These are phyloP conservation scores for Musca domestica DNA, from an alignment of 1,140 invertebrate genomes.

Conservation along the genomic window DNA sequence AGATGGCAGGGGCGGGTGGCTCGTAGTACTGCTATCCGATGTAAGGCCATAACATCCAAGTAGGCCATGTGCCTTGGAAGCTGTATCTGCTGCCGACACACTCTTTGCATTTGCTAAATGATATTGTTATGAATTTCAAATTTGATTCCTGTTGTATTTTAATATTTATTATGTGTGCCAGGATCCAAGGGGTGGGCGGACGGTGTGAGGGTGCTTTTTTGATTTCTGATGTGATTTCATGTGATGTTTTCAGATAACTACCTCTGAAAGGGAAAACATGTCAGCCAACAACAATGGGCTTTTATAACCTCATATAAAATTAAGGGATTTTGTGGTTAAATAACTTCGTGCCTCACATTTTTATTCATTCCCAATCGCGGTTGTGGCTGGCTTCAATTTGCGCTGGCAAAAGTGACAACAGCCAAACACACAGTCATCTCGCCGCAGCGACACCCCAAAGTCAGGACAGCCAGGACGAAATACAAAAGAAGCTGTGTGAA, in stretches of 20 bases:
- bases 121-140: constrained; percentile 20
- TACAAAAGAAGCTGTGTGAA: neutral
- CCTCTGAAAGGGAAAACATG: neutral
- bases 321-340: constrained; percentile 22
- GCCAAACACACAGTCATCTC: neutral
- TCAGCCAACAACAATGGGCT: neutral
- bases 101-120: constrained; percentile 1
- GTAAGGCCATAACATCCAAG: too few relatives aligned
- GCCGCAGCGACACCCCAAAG: neutral
- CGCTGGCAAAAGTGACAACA: neutral
- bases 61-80: too few relatives aligned
- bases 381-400: neutral
- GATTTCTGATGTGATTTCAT: constrained; percentile 5
- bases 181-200: too few relatives aligned
- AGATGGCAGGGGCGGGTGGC: too few relatives aligned
- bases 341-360: constrained; percentile 16
- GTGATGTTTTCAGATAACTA: neutral
- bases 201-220: neutral
- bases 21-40: too few relatives aligned
- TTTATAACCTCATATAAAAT: constrained; percentile 20
- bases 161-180: neutral
- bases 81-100: too few relatives aligned
- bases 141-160: neutral
- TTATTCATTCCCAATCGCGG: constrained; percentile 7
- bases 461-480: neutral